phyloP scores from a whole-genome alignment of 2,888 invertebrate species.

The Caenorhabditis wallacei region DNA sequence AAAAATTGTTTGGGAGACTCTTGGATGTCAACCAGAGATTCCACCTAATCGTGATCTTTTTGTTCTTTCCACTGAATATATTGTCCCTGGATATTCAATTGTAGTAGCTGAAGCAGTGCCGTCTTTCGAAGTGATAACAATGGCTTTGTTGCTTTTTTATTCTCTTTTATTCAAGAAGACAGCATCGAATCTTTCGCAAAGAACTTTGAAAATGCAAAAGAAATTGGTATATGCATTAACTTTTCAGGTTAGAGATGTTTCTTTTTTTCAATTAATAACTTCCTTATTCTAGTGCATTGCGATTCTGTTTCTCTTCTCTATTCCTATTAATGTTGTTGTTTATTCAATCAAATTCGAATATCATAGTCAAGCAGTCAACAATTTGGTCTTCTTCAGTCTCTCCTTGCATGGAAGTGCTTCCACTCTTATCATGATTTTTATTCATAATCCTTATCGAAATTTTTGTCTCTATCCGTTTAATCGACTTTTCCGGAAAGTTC shows the following conservation, averaged over 20 bases:
- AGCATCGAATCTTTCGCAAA: neutral
- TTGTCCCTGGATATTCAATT: neutral
- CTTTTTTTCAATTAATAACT: too few species aligned
- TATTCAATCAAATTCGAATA: slow-evolving; percentile 2
- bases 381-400: slow-evolving; percentile 6
- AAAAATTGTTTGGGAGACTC: slow-evolving; percentile 1
- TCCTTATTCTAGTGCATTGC: slow-evolving; percentile 1
- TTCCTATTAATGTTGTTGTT: slow-evolving; percentile 7
- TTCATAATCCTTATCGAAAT: slow-evolving; percentile 29
- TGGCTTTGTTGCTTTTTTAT: neutral
- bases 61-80: slow-evolving; percentile 12
- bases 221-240: neutral
- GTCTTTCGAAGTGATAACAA: neutral
- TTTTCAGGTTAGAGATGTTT: slow-evolving; percentile 3
- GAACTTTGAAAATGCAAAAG: slow-evolving; percentile 10
- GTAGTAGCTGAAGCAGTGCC: neutral
- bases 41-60: slow-evolving; percentile 18
- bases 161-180: neutral
- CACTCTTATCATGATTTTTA: slow-evolving; percentile 29
- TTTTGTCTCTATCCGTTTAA: neutral
- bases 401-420: slow-evolving; percentile 8
- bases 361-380: slow-evolving; percentile 35
- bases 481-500: neutral
- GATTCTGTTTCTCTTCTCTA: neutral
- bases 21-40: slow-evolving; percentile 19